phyloP scores from a whole-genome alignment of 2,113 vertebrate species.

The Austrofundulus limnaeus region DNA sequence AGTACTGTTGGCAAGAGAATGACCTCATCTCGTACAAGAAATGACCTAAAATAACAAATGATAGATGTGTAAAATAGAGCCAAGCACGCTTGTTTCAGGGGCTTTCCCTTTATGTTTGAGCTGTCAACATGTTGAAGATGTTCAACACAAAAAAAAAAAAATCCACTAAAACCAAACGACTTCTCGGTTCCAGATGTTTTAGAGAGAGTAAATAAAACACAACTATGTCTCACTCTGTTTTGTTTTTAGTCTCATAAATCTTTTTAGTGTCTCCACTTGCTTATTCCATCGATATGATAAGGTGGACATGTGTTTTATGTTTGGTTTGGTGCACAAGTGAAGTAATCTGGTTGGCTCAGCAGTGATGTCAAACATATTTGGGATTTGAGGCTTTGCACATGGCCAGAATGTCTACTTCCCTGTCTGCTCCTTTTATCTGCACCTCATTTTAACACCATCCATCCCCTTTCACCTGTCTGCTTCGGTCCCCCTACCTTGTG shows the following conservation, averaged over 20 bases:
- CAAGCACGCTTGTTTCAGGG: neutral
- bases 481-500: neutral
- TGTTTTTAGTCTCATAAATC: slow-evolving; percentile 19
- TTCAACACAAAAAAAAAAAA: neutral
- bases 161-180: neutral
- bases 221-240: slow-evolving; percentile 1
- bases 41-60: slow-evolving; percentile 14
- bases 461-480: slow-evolving; percentile 13
- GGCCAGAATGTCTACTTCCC: slow-evolving; percentile 11
- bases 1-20: neutral
- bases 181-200: slow-evolving; percentile 23
- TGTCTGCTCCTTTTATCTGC: slow-evolving; percentile 21
- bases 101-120: neutral
- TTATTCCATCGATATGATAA: slow-evolving; percentile 15
- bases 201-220: slow-evolving; percentile 14
- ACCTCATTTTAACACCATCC: slow-evolving; percentile 12
- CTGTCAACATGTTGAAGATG: neutral
- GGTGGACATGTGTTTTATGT: slow-evolving; percentile 33
- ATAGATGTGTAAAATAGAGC: neutral
- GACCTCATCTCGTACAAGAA: neutral
- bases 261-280: slow-evolving; percentile 11
- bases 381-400: slow-evolving; percentile 5
- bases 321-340: slow-evolving; percentile 28
- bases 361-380: slow-evolving; percentile 37
- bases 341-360: slow-evolving; percentile 25